These are phyloP conservation scores for Cyclophora punctaria DNA, from an alignment of 2,888 invertebrate genomes.

Conservation along the genomic window DNA sequence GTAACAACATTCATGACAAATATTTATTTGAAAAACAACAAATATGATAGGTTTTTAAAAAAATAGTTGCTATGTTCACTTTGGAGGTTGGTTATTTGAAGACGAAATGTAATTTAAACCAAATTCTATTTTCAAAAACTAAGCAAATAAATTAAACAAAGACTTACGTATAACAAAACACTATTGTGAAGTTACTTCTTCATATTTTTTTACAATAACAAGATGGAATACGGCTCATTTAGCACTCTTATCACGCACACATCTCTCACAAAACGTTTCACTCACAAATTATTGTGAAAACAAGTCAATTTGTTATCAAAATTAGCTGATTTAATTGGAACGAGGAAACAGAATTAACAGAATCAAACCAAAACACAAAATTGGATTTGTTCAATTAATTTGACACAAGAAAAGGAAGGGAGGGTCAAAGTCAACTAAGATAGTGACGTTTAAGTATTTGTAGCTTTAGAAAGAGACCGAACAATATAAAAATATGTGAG, in stretches of 20 bases:
- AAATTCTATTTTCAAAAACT: too few species aligned
- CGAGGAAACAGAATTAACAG: neutral
- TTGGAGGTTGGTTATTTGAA: too few species aligned
- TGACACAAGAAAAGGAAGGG: neutral
- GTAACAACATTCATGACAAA: too few species aligned
- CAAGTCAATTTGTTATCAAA: slow-evolving; percentile 2
- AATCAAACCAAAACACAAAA: neutral
- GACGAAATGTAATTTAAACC: too few species aligned
- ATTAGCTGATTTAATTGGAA: neutral
- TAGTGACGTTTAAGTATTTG: neutral
- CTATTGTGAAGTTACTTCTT: slow-evolving; percentile 19
- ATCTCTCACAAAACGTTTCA: slow-evolving; percentile 3
- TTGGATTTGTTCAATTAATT: neutral
- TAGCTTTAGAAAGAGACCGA: neutral
- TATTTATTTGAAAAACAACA: too few species aligned
- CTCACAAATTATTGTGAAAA: slow-evolving; percentile 8
- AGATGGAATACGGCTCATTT: slow-evolving; percentile 14
- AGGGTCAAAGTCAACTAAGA: too few species aligned
- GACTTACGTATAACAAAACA: slow-evolving; percentile 26
- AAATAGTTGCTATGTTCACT: too few species aligned
- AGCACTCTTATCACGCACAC: slow-evolving; percentile 7
- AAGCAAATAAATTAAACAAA: slow-evolving; percentile 20
- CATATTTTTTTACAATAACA: slow-evolving; percentile 14
- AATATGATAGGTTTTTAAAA: too few species aligned
- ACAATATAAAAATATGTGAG: neutral